phyloP scores from a whole-genome alignment of 2,797 vertebrate species.

The Muscicapa comitata region DNA sequence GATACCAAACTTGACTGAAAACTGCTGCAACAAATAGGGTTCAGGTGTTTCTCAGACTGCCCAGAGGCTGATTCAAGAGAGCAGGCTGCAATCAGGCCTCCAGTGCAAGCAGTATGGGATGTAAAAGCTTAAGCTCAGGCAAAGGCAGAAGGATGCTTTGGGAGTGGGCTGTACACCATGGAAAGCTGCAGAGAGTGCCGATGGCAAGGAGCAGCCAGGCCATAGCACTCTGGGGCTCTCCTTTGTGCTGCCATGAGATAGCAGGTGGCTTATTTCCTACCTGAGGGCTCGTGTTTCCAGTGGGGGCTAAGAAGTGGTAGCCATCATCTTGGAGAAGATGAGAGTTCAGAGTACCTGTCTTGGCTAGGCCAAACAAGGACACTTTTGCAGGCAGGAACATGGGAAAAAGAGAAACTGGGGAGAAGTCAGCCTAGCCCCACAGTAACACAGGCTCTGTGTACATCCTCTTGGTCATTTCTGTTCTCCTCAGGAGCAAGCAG shows the following conservation, averaged over 20 bases:
- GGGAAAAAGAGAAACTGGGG: not conserved
- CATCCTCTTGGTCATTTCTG: not conserved
- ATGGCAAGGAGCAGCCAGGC: not conserved
- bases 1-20: not conserved
- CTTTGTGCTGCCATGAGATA: not conserved
- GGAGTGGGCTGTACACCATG: not conserved
- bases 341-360: not conserved
- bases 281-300: not conserved
- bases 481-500: not conserved
- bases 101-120: not conserved
- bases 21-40: not conserved
- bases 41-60: not conserved
- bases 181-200: not conserved
- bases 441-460: no score
- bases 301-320: not conserved
- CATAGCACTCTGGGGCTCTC: not conserved
- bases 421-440: no score
- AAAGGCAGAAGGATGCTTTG: not conserved
- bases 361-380: not conserved
- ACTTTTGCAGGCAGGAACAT: not conserved
- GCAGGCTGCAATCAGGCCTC: not conserved
- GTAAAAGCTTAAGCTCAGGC: not conserved
- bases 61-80: not conserved
- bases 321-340: not conserved
- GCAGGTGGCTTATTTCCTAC: not conserved